phyloP scores from a whole-genome alignment of 2,113 vertebrate species.

The Gnathonemus echidnorhynchus region DNA sequence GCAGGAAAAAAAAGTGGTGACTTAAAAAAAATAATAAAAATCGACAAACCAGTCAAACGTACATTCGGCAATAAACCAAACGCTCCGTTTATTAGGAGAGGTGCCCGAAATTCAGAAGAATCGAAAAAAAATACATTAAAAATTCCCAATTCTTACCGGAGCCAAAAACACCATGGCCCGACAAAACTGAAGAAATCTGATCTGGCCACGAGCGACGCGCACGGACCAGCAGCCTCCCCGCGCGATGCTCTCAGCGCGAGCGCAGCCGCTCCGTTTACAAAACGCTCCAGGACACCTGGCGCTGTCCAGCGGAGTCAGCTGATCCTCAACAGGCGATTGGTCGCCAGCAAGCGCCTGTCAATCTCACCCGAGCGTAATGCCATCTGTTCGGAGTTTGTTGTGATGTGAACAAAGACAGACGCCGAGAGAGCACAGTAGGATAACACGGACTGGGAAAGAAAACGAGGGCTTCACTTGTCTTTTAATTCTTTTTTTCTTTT shows the following conservation, averaged over 20 bases:
- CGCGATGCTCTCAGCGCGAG: conserved; percentile 29
- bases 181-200: conserved; percentile 15
- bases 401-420: conserved; percentile 18
- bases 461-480: neutral
- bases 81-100: neutral
- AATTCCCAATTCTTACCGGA: neutral
- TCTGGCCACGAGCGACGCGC: conserved; percentile 25
- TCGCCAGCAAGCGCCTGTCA: conserved; percentile 31
- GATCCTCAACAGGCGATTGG: conserved; percentile 57
- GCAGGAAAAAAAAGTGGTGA: conserved; percentile 15
- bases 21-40: neutral
- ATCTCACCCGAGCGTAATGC: conserved; percentile 43
- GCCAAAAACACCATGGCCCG: conserved; percentile 16
- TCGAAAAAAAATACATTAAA: neutral
- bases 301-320: conserved; percentile 65
- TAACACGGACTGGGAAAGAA: neutral
- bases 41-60: neutral
- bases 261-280: conserved; percentile 44
- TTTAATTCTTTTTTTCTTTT: neutral
- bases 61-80: neutral
- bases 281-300: conserved; percentile 58
- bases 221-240: conserved; percentile 35
- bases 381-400: conserved; percentile 48
- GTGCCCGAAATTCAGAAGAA: neutral
- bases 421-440: neutral